A percentile compares a stretch with the other conserved stretches of the same genome.
Evolutionary conservation across 2,797 vertebrate species (phyloP).

Genomic region (Danio albolineatus): DNA sequence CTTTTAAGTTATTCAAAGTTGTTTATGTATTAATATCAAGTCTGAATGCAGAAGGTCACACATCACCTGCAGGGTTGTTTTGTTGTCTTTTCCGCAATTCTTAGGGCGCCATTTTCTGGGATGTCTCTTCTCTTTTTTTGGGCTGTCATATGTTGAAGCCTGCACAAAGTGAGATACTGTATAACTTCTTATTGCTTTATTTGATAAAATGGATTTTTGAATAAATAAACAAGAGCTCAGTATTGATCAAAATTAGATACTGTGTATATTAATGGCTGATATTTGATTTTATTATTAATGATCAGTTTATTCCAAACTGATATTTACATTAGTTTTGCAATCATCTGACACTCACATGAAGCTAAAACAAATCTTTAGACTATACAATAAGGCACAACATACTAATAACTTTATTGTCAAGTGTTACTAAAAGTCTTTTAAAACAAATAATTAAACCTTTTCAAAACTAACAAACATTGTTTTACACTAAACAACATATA

Average conservation of each 20-base stretch:
- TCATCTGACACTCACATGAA: no score
- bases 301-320: not conserved
- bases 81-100: slow-evolving; percentile 92
- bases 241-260: not conserved
- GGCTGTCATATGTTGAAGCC: slow-evolving; percentile 91
- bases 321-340: not conserved
- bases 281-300: not conserved
- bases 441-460: no score
- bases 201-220: not conserved
- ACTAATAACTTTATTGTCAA: no score
- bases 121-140: slow-evolving; percentile 94
- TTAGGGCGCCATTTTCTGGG: slow-evolving; percentile 90
- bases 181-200: not conserved
- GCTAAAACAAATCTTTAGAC: no score
- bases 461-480: not conserved
- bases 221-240: not conserved
- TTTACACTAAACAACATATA: not conserved
- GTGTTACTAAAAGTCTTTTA: no score
- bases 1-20: not conserved
- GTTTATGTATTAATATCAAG: not conserved
- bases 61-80: slow-evolving; percentile 91
- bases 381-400: no score
- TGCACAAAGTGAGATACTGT: slow-evolving; percentile 62
- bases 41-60: not conserved
- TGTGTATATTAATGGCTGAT: not conserved